Conservation (phyloP, 1,140 invertebrate genomes). For the Notospermus geniculatus region DNA sequence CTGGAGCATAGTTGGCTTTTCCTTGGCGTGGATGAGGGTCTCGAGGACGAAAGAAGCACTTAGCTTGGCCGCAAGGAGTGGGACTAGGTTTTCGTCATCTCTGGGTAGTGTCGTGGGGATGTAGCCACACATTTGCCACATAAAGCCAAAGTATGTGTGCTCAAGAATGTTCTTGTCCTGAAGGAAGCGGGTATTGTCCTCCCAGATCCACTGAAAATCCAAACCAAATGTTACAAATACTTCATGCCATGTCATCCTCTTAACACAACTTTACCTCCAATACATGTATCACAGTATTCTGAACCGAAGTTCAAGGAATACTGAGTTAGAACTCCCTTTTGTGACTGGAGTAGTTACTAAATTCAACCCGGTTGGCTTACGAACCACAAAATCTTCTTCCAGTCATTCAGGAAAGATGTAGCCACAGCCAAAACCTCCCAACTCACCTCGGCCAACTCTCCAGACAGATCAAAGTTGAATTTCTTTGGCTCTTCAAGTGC, state of each 20-base stretch:
- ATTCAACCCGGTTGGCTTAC: too few species aligned
- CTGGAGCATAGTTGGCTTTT: slow-evolving; percentile 94
- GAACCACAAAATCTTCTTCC: too few species aligned
- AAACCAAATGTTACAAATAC: neutral
- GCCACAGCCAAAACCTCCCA: too few species aligned
- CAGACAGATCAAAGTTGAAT: slow-evolving; percentile 49
- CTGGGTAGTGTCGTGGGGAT: slow-evolving; percentile 84
- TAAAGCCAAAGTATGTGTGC: slow-evolving; percentile 92
- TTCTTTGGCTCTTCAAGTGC: slow-evolving; percentile 29
- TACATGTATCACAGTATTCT: slow-evolving; percentile 27
- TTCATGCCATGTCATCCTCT: neutral
- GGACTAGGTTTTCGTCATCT: slow-evolving; percentile 70
- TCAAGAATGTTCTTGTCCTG: slow-evolving; percentile 95
- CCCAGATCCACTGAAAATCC: slow-evolving; percentile 67
- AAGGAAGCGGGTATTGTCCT: slow-evolving; percentile 91
- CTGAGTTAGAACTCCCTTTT: too few species aligned
- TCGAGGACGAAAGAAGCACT: slow-evolving; percentile 93
- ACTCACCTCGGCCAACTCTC: slow-evolving; percentile 48
- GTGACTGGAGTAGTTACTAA: too few species aligned
- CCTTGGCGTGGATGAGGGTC: slow-evolving; percentile 94
- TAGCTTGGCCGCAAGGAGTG: slow-evolving; percentile 78
- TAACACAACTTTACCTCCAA: neutral
- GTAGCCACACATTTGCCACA: slow-evolving; percentile 92
- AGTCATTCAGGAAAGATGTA: too few species aligned
- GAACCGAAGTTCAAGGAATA: too few species aligned